phyloP scores from a whole-genome alignment of 1,140 invertebrate genomes.

The Reticulitermes speratus region DNA sequence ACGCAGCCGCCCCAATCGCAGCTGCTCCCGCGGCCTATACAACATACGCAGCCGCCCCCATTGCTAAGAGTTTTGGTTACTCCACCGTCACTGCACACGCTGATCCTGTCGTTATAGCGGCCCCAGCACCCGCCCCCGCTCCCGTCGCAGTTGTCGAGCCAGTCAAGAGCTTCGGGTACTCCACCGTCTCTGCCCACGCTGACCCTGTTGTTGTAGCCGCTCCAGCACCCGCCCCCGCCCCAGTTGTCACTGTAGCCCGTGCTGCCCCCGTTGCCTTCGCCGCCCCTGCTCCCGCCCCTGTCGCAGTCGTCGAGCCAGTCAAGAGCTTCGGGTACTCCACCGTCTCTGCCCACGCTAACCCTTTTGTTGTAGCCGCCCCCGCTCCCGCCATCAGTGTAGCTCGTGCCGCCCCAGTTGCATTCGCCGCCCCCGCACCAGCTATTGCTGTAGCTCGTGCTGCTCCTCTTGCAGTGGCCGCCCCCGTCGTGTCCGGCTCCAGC shows the following conservation, averaged over 20 bases:
- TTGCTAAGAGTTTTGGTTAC: too few relatives aligned
- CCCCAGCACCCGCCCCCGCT: background rate
- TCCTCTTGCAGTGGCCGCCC: background rate
- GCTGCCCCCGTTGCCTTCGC: background rate
- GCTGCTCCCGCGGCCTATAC: background rate
- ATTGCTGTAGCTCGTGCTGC: background rate
- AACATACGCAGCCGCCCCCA: background rate
- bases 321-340: background rate
- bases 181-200: slow-evolving; percentile 9
- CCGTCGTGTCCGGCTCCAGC: slow-evolving; percentile 42
- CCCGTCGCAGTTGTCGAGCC: too few relatives aligned
- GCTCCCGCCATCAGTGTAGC: background rate
- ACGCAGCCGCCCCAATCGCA: background rate
- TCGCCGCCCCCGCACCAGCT: background rate
- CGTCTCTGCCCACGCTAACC: background rate
- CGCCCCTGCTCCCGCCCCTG: background rate
- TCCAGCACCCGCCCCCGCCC: background rate
- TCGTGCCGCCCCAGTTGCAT: background rate
- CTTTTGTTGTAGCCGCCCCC: slow-evolving; percentile 2
- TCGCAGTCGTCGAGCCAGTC: slow-evolving; percentile 8
- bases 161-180: background rate
- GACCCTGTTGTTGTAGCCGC: background rate
- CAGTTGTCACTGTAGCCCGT: background rate
- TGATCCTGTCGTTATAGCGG: background rate
- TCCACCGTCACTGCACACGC: background rate